A percentile compares a stretch with the other conserved stretches of the same genome.
phyloP scores from a whole-genome alignment of 2,888 invertebrate species.

The Harmothoe impar region DNA sequence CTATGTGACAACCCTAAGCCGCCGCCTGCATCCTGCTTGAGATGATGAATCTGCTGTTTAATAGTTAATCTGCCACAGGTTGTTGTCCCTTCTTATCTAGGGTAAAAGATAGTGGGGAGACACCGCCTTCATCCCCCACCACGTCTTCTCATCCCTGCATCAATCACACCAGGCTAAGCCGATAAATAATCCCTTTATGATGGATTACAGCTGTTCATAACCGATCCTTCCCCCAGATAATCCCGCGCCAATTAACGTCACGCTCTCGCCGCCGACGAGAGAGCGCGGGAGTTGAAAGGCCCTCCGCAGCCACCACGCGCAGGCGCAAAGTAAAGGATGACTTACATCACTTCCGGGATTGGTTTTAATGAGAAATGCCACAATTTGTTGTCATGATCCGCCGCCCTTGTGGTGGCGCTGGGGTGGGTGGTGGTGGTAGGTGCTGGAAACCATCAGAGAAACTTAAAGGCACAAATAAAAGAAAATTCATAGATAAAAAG shows the following conservation, averaged over 20 bases:
- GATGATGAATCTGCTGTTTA: conserved; percentile 39
- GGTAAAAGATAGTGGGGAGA: neutral
- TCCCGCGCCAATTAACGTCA: conserved; percentile 51
- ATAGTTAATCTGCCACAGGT: conserved; percentile 38
- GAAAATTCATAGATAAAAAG: neutral
- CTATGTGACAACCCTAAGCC: conserved; percentile 29
- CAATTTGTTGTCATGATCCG: conserved; percentile 28
- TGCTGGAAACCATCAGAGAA: too few species aligned
- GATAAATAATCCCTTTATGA: conserved; percentile 46
- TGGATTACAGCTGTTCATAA: conserved; percentile 55
- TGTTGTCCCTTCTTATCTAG: conserved; percentile 9
- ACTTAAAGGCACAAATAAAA: neutral
- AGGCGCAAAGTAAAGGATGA: neutral
- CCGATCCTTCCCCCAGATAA: conserved; percentile 47
- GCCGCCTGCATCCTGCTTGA: neutral
- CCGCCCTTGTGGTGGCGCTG: neutral
- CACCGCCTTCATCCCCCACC: conserved; percentile 2
- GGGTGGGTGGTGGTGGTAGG: neutral
- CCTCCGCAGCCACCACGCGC: too few species aligned
- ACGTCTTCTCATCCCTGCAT: neutral
- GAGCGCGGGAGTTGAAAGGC: conserved; percentile 30
- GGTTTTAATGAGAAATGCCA: conserved; percentile 54
- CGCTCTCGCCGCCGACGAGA: conserved; percentile 16
- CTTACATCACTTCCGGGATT: conserved; percentile 48
- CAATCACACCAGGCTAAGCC: neutral